Conservation (phyloP, 1,140 invertebrate genomes). For the Homalodisca vitripennis region DNA sequence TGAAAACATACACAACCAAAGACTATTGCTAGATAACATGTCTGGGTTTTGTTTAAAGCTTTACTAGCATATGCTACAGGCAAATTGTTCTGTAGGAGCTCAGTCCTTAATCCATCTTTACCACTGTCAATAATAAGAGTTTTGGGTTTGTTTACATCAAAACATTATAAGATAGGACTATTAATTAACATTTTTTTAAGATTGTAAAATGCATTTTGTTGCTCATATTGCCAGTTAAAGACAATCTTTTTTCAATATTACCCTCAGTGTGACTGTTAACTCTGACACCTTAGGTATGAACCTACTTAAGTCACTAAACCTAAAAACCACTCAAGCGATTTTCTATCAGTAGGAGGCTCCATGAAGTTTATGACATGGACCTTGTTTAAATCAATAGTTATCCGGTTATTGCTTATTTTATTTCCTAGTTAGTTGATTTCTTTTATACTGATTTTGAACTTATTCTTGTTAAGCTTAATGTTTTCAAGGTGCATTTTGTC, state of each 20-base stretch:
- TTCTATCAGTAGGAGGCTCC: neutral
- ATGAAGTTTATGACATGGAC: neutral
- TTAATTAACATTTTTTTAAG: neutral
- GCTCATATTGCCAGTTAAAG: neutral
- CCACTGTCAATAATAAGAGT: neutral
- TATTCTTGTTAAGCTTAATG: neutral
- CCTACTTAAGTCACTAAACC: neutral
- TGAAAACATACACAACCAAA: conserved; percentile 12
- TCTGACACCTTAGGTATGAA: neutral
- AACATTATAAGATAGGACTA: neutral
- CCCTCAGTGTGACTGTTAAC: neutral
- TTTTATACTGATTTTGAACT: neutral
- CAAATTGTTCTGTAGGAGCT: neutral
- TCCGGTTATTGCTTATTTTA: neutral
- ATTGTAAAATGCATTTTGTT: neutral
- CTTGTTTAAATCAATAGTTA: neutral
- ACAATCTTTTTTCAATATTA: neutral
- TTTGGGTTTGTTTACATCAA: neutral
- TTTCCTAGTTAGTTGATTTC: neutral
- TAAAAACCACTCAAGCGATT: neutral
- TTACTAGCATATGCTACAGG: neutral
- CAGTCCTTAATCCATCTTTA: neutral
- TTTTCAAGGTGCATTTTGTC: neutral
- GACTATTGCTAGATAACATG: conserved; percentile 25
- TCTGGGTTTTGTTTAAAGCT: neutral